Evolutionary conservation across 2,797 vertebrate species (phyloP).

Genomic region (Masticophis lateralis): DNA sequence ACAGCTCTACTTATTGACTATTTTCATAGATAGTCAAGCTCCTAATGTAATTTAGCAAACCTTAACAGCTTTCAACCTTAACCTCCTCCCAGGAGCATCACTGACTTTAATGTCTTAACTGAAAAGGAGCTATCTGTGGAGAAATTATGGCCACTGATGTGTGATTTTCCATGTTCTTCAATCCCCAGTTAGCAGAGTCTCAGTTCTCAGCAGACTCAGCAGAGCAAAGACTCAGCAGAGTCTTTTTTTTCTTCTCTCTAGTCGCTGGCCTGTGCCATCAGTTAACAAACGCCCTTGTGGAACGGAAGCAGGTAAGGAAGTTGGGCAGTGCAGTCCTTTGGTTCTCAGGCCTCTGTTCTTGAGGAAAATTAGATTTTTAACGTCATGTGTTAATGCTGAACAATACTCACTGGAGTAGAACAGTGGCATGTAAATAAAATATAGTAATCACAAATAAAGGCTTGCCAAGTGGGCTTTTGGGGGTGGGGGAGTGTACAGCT

Average conservation of each 20-base stretch:
- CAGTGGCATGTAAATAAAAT: neutral
- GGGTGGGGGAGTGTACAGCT: too few relatives aligned
- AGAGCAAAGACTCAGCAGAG: too few relatives aligned
- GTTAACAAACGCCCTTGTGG: slow-evolving; percentile 97
- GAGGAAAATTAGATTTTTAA: neutral
- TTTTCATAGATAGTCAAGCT: neutral
- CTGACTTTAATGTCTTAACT: neutral
- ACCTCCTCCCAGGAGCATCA: neutral
- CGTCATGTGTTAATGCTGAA: neutral
- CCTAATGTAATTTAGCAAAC: neutral
- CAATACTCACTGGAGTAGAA: neutral
- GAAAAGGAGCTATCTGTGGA: neutral
- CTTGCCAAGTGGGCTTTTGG: too few relatives aligned
- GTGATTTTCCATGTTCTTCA: neutral
- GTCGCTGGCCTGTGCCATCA: slow-evolving; percentile 99
- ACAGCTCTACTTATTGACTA: neutral
- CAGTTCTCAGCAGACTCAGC: too few relatives aligned
- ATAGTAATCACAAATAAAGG: neutral
- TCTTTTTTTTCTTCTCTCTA: slow-evolving; percentile 61
- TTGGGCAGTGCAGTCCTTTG: neutral
- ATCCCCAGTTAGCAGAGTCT: neutral
- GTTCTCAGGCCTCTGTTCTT: neutral
- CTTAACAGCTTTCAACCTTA: neutral
- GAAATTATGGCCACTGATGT: neutral
- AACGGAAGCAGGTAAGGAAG: slow-evolving; percentile 93